These are phyloP conservation scores for Byasa hedistus DNA, from an alignment of 2,888 invertebrate genomes.

Conservation along the genomic window DNA sequence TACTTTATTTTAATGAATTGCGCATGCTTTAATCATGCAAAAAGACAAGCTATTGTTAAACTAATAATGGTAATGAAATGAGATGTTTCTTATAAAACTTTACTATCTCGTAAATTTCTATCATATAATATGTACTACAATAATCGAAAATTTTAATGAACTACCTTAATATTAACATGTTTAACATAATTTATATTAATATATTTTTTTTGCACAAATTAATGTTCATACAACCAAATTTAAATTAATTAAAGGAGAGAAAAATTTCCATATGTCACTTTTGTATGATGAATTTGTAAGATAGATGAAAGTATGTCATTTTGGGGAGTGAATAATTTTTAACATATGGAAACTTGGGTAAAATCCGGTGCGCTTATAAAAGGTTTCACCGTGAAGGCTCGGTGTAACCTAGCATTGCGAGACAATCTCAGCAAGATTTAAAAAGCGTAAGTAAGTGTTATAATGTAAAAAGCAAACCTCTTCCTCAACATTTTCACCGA, in stretches of 20 bases:
- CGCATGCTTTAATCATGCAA: conserved; percentile 28
- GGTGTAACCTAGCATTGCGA: conserved; percentile 7
- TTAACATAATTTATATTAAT: not conserved
- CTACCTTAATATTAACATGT: not conserved
- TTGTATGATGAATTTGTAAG: not conserved
- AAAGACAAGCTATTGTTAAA: conserved; percentile 19
- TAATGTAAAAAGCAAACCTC: conserved; percentile 68
- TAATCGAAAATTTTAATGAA: not conserved
- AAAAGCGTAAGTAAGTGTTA: conserved; percentile 33
- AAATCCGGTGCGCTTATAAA: conserved; percentile 1
- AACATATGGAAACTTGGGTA: not conserved
- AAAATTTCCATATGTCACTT: conserved; percentile 10
- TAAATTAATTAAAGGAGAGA: not conserved
- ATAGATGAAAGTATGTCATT: not conserved
- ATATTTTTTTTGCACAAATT: not conserved
- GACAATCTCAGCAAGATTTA: conserved; percentile 18
- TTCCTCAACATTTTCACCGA: conserved; percentile 62
- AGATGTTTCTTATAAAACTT: conserved; percentile 8
- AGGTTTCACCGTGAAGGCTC: conserved; percentile 4
- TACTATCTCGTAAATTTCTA: not conserved
- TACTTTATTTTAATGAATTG: not conserved
- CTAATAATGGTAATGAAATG: conserved; percentile 20
- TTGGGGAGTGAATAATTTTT: not conserved
- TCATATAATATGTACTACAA: not conserved
- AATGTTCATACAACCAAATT: not conserved